Conservation (phyloP, 2,113 vertebrate genomes). For the Anguilla rostrata region DNA sequence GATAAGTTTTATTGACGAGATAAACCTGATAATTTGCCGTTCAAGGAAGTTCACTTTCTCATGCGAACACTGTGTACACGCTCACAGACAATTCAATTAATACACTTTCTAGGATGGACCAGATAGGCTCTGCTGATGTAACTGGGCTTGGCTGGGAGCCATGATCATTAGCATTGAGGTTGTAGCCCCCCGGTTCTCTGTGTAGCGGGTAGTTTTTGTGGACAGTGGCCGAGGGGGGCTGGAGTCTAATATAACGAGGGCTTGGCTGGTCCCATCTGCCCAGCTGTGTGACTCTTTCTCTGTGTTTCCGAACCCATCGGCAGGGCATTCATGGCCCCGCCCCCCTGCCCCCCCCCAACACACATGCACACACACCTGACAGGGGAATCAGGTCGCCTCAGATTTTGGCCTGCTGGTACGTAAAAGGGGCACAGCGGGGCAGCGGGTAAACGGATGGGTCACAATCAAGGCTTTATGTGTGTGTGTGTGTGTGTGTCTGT, state of each 20-base stretch:
- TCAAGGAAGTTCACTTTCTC: no score
- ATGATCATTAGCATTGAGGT: background rate
- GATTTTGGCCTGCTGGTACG: background rate
- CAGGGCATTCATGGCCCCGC: background rate
- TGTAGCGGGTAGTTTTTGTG: no score
- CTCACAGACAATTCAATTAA: background rate
- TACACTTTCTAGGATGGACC: background rate
- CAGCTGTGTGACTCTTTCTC: constrained; percentile 66
- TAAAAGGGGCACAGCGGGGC: background rate
- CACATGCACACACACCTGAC: background rate
- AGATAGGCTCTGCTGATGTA: background rate
- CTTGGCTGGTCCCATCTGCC: constrained; percentile 54
- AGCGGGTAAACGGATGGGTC: background rate
- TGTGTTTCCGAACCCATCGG: constrained; percentile 54
- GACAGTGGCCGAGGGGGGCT: background rate
- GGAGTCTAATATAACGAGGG: background rate
- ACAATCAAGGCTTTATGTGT: background rate
- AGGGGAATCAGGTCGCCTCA: background rate
- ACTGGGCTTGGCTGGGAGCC: background rate
- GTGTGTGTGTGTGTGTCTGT: no score
- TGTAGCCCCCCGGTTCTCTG: background rate
- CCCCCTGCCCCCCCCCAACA: background rate
- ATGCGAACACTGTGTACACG: background rate
- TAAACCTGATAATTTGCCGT: background rate
- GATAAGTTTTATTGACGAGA: background rate